Evolutionary conservation across 2,888 invertebrate species (phyloP), one percentile per base, ranked within the genome.

Genomic region (Erynnis tages): DNA sequence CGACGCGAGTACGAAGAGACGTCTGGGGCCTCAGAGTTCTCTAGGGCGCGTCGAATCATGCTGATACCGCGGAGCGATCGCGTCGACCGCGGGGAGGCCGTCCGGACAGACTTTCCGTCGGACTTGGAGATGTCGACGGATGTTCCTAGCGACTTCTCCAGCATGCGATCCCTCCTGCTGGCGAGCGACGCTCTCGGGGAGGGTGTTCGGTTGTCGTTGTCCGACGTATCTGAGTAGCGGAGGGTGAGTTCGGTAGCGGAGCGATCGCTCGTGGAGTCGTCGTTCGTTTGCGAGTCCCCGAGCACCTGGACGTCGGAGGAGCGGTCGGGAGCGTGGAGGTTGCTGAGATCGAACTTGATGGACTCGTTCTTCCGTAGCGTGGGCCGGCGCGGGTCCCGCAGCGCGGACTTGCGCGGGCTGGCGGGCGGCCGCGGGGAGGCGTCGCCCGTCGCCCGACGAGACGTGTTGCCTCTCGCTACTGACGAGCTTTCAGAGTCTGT

Each of bases 301-400:
- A 61, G 59, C 0, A 65, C 49, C 2, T 63, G n/a, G 0, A 63
- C 56, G 37, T 73, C 73, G 0, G 57, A 55, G 2, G 57, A 45
- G 0, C 60, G 54, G 27, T 19, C 43, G 11, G 34, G n/a, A 13
- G 19, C 4, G 27, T 79, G 77, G 1, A 88, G 58, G 58, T 87
- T 85, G 57, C 84, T 84, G 3, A 88, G 61, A 54, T 90, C 88
- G 54, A 89, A 87, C 45, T 83, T 84, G 35, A 89, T 90, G 5
- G 83, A 82, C 19, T 87, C 88, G 0, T 69, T 71, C 56, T 82
- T 86, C 32, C 81, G n/a, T n/a, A n/a, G n/a, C n/a, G n/a, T n/a
- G n/a, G n/a, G n/a, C n/a, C n/a, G n/a, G n/a, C 53, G 46, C 0
- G 78, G 79, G 40, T 82, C 75, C 47, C 77, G 82, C 16, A 86